Conservation (phyloP, 2,888 invertebrate species). For the Parnassius mnemosyne region DNA sequence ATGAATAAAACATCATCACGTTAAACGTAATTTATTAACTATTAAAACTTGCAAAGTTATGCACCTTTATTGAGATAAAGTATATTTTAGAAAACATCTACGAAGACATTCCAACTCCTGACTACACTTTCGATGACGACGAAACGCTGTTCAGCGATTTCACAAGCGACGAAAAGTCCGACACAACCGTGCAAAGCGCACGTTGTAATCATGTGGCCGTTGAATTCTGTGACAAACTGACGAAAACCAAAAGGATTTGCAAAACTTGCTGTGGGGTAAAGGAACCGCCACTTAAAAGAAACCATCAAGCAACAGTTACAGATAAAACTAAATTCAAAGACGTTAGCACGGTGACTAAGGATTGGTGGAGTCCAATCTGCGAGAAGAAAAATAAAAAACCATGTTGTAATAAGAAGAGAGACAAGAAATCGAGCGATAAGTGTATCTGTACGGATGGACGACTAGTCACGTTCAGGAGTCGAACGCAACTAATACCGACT, state of each 20-base stretch:
- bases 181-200: constrained; percentile 35
- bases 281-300: constrained; percentile 37
- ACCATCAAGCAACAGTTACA: constrained; percentile 46
- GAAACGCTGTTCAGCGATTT: constrained; percentile 17
- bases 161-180: constrained; percentile 34
- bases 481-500: constrained; percentile 49
- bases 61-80: too few species aligned
- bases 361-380: constrained; percentile 62
- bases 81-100: constrained; percentile 10
- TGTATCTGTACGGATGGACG: constrained; percentile 39
- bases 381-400: constrained; percentile 41
- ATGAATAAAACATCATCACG: too few species aligned
- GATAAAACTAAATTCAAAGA: constrained; percentile 40
- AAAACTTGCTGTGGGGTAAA: constrained; percentile 27
- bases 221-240: constrained; percentile 32
- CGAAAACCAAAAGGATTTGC: constrained; percentile 20
- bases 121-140: constrained; percentile 14
- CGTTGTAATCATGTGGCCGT: constrained; percentile 42
- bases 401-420: constrained; percentile 28
- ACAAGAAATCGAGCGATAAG: constrained; percentile 27
- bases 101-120: constrained; percentile 12
- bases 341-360: constrained; percentile 49
- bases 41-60: not conserved
- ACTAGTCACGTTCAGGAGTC: constrained; percentile 51
- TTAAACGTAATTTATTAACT: too few species aligned